These are phyloP conservation scores for Bryconaethiops microstoma DNA, from an alignment of 2,797 vertebrate genomes.

Conservation along the genomic window DNA sequence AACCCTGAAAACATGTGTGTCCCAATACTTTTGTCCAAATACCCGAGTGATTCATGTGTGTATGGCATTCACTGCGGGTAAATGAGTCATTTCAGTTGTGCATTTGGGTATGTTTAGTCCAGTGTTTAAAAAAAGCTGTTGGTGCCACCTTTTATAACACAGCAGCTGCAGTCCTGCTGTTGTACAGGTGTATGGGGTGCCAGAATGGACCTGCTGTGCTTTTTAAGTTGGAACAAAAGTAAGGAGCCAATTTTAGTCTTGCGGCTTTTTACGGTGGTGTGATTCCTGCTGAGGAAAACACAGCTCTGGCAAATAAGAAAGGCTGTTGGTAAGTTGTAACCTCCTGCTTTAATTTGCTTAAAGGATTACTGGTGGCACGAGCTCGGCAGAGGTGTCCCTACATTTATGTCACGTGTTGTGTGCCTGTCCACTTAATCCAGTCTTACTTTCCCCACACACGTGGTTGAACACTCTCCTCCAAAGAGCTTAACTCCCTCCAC, in stretches of 20 bases:
- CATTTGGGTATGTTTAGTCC: no score
- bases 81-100: no score
- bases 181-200: neutral
- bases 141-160: no score
- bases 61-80: no score
- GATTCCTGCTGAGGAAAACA: neutral
- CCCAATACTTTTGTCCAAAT: no score
- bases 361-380: constrained; percentile 48
- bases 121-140: no score
- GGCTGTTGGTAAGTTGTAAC: neutral
- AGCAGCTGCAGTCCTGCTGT: no score
- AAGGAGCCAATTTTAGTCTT: neutral
- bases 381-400: constrained; percentile 21
- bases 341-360: constrained; percentile 57
- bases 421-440: constrained; percentile 10
- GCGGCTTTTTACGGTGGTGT: neutral
- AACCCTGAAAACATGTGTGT: no score
- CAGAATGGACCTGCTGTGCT: neutral
- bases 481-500: neutral
- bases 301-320: neutral
- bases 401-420: constrained; percentile 42
- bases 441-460: constrained; percentile 15
- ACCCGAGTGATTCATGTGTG: no score
- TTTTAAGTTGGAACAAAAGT: neutral
- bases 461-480: neutral